phyloP scores from a whole-genome alignment of 1,140 invertebrate genomes.

The Macrosteles quadrilineatus region DNA sequence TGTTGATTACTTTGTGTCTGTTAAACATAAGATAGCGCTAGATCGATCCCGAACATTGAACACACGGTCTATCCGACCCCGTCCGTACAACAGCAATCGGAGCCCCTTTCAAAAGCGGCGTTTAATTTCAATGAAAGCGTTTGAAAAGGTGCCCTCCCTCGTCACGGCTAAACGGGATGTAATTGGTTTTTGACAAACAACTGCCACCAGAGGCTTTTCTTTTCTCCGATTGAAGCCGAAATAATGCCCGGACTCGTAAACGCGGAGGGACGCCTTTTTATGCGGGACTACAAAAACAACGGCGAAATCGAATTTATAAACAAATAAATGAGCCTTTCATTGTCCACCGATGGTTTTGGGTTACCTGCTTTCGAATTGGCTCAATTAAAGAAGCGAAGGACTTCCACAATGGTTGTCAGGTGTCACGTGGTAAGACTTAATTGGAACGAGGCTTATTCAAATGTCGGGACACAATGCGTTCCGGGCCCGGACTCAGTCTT shows the following conservation, averaged over 20 bases:
- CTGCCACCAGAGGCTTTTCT: neutral
- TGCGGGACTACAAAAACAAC: conserved; percentile 3
- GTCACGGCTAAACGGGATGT: conserved; percentile 27
- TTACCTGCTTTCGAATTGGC: conserved; percentile 14
- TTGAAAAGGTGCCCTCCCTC: conserved; percentile 28
- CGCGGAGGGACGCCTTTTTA: conserved; percentile 10
- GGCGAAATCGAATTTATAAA: conserved; percentile 21
- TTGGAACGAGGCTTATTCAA: neutral
- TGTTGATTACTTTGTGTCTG: too few relatives aligned
- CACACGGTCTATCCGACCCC: too few relatives aligned
- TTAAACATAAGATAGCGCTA: too few relatives aligned
- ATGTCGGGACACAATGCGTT: neutral
- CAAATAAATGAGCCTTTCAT: conserved; percentile 21
- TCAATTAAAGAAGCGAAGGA: conserved; percentile 7
- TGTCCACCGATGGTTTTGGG: neutral
- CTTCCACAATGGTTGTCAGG: neutral
- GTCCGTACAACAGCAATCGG: conserved; percentile 25
- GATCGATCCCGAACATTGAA: too few relatives aligned
- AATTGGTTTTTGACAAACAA: conserved; percentile 29
- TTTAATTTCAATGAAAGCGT: conserved; percentile 32
- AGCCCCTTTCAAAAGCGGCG: conserved; percentile 24
- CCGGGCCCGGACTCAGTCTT: too few relatives aligned
- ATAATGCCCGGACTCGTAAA: conserved; percentile 18
- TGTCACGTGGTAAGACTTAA: neutral
- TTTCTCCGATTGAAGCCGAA: conserved; percentile 19